Evolutionary conservation across 2,888 invertebrate species (phyloP).

Genomic region (Plusia festucae): DNA sequence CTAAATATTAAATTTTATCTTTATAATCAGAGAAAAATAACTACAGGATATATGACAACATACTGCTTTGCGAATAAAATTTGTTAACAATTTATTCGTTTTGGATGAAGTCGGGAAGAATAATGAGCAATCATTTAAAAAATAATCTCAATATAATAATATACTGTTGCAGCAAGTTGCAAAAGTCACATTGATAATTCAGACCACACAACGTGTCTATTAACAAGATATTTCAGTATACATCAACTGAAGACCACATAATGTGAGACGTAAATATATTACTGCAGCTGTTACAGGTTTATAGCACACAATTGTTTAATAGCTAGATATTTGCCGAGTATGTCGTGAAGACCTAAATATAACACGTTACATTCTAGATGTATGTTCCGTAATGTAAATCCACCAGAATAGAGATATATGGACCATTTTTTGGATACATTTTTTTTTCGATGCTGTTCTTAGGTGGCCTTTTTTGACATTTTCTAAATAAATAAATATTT

Average conservation of each 20-base stretch:
- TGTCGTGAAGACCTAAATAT: neutral
- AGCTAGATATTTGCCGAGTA: neutral
- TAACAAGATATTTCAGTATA: constrained; percentile 1
- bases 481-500: too few species aligned
- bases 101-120: too few species aligned
- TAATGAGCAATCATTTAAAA: neutral
- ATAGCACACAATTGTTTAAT: neutral
- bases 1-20: too few species aligned
- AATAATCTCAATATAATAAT: too few species aligned
- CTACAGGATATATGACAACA: too few species aligned
- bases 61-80: too few species aligned
- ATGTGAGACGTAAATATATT: neutral
- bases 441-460: neutral
- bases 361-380: neutral
- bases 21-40: too few species aligned
- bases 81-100: too few species aligned
- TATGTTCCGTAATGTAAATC: neutral
- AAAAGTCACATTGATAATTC: neutral
- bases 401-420: too few species aligned
- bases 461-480: too few species aligned
- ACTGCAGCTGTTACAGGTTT: neutral
- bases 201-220: neutral
- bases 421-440: too few species aligned
- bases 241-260: neutral
- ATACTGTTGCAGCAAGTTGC: neutral